A percentile compares a stretch with the other conserved stretches of the same genome.
phyloP scores from a whole-genome alignment of 2,113 vertebrate genomes.

The Picathartes gymnocephalus region DNA sequence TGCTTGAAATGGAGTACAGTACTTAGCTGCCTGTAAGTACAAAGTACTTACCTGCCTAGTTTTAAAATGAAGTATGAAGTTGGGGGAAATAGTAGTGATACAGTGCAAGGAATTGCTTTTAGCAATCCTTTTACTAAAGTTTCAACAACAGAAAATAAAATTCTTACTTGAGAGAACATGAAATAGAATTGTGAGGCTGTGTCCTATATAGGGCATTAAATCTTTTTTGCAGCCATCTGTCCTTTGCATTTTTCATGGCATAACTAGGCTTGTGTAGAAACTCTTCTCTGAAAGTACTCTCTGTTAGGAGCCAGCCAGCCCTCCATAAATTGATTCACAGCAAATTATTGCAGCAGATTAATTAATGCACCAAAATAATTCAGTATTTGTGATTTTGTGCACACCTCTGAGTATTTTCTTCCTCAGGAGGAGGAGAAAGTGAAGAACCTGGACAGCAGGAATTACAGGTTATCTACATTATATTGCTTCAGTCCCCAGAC shows the following conservation, averaged over 20 bases:
- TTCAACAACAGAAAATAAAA: not conserved
- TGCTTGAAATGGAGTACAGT: not conserved
- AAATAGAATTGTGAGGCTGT: not conserved
- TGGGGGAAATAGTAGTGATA: not conserved
- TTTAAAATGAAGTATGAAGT: not conserved
- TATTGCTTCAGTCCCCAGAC: not conserved
- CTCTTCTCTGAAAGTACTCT: not conserved
- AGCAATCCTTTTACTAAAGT: not conserved
- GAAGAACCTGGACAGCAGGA: not conserved
- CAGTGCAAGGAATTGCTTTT: not conserved
- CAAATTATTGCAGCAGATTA: not conserved
- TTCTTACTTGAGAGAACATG: not conserved
- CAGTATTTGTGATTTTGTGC: not conserved
- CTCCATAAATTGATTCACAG: not conserved
- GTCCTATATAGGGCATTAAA: not conserved
- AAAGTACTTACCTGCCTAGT: not conserved
- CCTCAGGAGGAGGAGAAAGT: not conserved
- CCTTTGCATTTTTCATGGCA: not conserved
- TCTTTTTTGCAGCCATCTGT: not conserved
- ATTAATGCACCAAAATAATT: not conserved
- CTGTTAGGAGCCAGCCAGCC: not conserved
- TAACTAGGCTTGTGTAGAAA: not conserved
- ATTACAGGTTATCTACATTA: not conserved
- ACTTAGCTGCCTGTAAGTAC: not conserved
- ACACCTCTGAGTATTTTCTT: not conserved